Evolutionary conservation across 2,888 invertebrate species (phyloP), one percentile per base, ranked within the genome.

Genomic region (Bembecia ichneumoniformis): DNA sequence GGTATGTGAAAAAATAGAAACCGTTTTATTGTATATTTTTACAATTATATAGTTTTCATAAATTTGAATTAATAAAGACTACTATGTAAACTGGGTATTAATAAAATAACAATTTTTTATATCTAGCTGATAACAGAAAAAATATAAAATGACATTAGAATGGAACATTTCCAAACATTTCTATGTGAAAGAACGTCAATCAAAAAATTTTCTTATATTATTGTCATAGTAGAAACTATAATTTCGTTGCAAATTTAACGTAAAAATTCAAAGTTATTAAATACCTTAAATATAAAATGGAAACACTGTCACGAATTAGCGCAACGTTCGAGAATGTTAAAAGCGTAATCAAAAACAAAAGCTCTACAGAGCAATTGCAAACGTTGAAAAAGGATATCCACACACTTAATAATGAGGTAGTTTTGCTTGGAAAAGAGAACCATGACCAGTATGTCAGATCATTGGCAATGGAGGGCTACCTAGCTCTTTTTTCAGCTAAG

Each of bases 381-480:
- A 63, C 54, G 40, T 58, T 83, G 35, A 83, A 81, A 55, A 77
- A 63, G 53, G 78, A 82, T 50, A 76, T 86, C 14, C 76, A 78
- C 46, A 59, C 55, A 3, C 61, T 86, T 3, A 71, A 64, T 49
- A 69, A 70, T 4, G 84, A 86, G 44, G 62, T 87, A 3, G 58
- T 65, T 14, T 64, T 75, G 3, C 64, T 84, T 1, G 80, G 82
- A 3, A 82, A 78, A 51, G 79, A 81, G 52, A 78, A 78, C 55
- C 79, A 79, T 53, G 79, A 74, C 5, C 64, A 72, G 47, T 77
- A 64, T 48, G 36, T 83, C 16, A 63, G 86, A 43, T 75, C 82
- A 0, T 53, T 84, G 28, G 83, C 82, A 4, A 84, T 87, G 84
- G 82, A 84, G 58, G 81, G 77, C 20, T 86, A 82, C 55, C 60